Conservation (phyloP, 2,113 vertebrate species). For the Actinemys pallida region DNA sequence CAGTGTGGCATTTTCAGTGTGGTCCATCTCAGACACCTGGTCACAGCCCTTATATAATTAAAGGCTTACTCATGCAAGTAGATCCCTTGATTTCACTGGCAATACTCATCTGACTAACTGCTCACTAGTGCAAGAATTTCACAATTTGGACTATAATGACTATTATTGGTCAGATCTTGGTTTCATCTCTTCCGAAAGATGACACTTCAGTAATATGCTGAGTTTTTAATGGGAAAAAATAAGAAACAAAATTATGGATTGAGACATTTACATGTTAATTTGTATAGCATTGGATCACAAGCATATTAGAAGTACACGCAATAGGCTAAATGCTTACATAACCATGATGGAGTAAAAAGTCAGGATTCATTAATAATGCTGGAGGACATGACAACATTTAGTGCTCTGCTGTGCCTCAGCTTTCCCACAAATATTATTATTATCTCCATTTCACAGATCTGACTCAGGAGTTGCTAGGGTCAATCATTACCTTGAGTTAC, state of each 20-base stretch:
- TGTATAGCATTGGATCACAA: neutral
- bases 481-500: neutral
- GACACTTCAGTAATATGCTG: neutral
- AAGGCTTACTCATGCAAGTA: too few relatives aligned
- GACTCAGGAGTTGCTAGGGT: neutral
- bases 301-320: neutral
- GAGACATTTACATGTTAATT: neutral
- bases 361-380: neutral
- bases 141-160: too few relatives aligned
- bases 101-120: neutral
- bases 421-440: neutral
- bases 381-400: neutral
- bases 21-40: too few relatives aligned
- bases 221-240: neutral
- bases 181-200: neutral
- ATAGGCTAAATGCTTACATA: neutral
- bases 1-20: too few relatives aligned
- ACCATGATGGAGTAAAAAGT: neutral
- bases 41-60: too few relatives aligned
- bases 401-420: neutral
- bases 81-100: neutral
- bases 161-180: too few relatives aligned
- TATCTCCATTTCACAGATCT: neutral
- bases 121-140: neutral
- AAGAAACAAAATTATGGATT: neutral